Conservation (phyloP, 2,113 vertebrate species). For the Pelecanoides urinatrix region DNA sequence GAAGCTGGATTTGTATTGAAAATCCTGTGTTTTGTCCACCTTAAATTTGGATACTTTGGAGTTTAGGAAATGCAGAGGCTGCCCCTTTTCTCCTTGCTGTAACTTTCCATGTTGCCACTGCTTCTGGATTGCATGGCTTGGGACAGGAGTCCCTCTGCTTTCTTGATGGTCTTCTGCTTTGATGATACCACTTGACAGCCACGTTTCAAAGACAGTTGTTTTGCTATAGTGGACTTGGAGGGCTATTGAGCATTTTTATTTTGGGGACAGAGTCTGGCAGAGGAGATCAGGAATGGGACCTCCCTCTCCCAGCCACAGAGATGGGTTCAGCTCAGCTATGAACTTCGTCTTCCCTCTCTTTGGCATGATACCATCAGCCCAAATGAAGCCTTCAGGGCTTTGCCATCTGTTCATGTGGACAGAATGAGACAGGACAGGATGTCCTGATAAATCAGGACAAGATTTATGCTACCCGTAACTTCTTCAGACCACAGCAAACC, state of each 20-base stretch:
- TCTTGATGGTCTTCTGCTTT: neutral
- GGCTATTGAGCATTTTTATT: neutral
- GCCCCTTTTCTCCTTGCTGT: neutral
- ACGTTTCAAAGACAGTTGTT: neutral
- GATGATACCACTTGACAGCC: neutral
- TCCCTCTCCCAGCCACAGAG: rapidly evolving
- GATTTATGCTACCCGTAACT: neutral
- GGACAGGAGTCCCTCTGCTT: neutral
- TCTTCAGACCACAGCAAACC: neutral
- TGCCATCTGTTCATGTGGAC: neutral
- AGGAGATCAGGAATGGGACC: neutral
- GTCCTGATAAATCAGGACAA: too few relatives aligned
- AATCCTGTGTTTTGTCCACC: neutral
- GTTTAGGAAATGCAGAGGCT: neutral
- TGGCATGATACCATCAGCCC: neutral
- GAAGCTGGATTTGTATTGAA: neutral
- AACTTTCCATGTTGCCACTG: neutral
- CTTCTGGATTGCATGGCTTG: neutral
- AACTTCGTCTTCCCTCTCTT: neutral
- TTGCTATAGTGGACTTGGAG: neutral
- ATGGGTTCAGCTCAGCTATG: neutral
- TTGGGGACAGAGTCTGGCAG: neutral
- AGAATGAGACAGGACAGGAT: too few relatives aligned
- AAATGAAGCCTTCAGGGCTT: neutral
- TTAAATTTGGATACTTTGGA: neutral